Percentiles rank a stretch among this genome's conserved stretches.
Evolutionary conservation across 1,140 invertebrate genomes (phyloP).

Genomic region (Pentalonia nigronervosa): DNA sequence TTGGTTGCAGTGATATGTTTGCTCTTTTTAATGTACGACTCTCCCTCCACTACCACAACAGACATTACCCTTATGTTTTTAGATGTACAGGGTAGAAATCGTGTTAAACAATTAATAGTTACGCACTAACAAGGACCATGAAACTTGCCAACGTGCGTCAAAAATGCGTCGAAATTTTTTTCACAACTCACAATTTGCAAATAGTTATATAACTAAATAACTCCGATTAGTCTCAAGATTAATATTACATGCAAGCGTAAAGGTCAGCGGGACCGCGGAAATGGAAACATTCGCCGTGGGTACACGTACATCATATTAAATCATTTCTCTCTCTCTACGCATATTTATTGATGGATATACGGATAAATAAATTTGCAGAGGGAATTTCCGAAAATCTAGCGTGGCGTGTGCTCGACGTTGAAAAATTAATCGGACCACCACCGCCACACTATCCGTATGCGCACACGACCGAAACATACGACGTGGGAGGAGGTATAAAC

Average conservation of each 20-base stretch:
- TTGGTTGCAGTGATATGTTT: not conserved
- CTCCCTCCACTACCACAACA: not conserved
- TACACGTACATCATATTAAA: not conserved
- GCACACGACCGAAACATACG: not conserved
- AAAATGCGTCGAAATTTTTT: not conserved
- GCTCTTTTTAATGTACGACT: not conserved
- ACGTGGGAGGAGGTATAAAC: not conserved
- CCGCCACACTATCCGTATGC: not conserved
- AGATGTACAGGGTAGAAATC: not conserved
- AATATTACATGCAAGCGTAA: not conserved
- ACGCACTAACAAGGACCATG: not conserved
- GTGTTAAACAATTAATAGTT: not conserved
- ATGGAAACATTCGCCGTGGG: not conserved
- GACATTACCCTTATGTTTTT: not conserved
- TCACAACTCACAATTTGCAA: not conserved
- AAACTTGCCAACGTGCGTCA: not conserved
- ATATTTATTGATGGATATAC: not conserved
- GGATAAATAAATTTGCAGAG: not conserved
- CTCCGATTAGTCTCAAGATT: not conserved
- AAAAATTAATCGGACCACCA: slow-evolving; percentile 40
- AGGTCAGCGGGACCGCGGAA: not conserved
- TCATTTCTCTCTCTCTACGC: not conserved
- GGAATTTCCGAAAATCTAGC: slow-evolving; percentile 3
- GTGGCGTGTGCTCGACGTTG: slow-evolving; percentile 38
- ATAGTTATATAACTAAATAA: not conserved